These are phyloP conservation scores for Noctua fimbriata DNA, from an alignment of 2,888 invertebrate genomes.

Conservation along the genomic window DNA sequence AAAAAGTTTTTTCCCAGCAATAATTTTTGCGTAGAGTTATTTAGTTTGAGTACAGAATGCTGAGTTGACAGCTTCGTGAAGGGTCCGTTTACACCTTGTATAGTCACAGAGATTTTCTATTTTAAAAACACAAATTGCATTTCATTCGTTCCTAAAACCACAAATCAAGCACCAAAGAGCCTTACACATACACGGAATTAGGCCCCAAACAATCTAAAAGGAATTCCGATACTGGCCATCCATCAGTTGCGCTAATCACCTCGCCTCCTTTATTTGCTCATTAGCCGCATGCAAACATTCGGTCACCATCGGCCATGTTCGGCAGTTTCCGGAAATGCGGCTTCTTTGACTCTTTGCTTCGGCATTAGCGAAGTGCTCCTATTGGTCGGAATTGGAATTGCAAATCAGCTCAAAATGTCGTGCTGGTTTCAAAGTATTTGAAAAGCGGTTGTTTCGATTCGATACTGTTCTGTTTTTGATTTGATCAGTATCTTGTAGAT, in stretches of 20 bases:
- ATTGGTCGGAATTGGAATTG: conserved; percentile 47
- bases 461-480: conserved; percentile 21
- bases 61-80: too few relatives aligned
- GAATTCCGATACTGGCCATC: conserved; percentile 56
- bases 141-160: background rate
- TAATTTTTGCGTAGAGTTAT: too few relatives aligned
- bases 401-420: conserved; percentile 48
- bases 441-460: background rate
- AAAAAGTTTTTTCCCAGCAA: too few relatives aligned
- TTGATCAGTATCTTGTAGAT: conserved; percentile 31
- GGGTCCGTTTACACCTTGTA: too few relatives aligned
- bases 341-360: conserved; percentile 53
- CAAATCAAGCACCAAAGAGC: conserved; percentile 16
- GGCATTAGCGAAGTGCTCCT: conserved; percentile 38
- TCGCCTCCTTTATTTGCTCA: conserved; percentile 63
- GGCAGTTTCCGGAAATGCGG: conserved; percentile 46
- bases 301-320: conserved; percentile 50
- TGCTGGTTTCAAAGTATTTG: conserved; percentile 26
- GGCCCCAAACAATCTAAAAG: conserved; percentile 51
- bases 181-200: conserved; percentile 20
- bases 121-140: background rate
- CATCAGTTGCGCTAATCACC: conserved; percentile 65
- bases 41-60: too few relatives aligned
- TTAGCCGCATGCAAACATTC: conserved; percentile 52
- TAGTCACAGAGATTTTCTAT: background rate